These are phyloP conservation scores for Varroa destructor DNA, from an alignment of 1,140 invertebrate genomes.

Conservation along the genomic window DNA sequence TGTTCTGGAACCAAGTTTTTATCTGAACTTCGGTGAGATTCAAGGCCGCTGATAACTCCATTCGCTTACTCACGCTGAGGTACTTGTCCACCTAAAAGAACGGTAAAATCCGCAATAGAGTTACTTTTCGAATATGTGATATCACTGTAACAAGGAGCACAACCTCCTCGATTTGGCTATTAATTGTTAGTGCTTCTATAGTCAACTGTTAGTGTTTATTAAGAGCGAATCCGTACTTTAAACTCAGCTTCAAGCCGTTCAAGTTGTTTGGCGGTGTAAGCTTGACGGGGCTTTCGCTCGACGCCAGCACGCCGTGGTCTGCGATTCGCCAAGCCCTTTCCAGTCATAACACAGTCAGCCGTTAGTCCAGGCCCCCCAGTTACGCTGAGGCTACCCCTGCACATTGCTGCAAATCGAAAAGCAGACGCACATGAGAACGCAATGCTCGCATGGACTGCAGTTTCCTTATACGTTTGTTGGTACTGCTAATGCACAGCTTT, in stretches of 20 bases:
- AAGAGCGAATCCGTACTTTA: constrained; percentile 48
- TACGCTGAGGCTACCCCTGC: too few species aligned
- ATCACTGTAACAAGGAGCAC: neutral
- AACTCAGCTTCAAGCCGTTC: constrained; percentile 81
- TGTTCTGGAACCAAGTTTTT: constrained; percentile 93
- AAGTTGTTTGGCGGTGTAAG: constrained; percentile 82
- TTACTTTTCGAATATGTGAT: neutral
- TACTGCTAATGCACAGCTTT: too few species aligned
- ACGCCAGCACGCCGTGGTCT: constrained; percentile 65
- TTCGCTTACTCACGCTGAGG: constrained; percentile 78
- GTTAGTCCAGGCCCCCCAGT: too few species aligned
- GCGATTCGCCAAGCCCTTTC: constrained; percentile 46
- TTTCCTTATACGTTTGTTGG: too few species aligned
- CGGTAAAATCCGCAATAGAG: neutral
- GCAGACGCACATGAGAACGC: too few species aligned
- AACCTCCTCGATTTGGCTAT: neutral
- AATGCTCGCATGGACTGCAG: too few species aligned
- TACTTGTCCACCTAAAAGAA: constrained; percentile 68
- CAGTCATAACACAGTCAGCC: too few species aligned
- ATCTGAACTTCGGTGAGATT: constrained; percentile 88
- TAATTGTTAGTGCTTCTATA: neutral
- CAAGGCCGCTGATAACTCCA: constrained; percentile 75
- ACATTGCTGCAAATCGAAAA: too few species aligned
- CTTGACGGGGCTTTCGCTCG: constrained; percentile 82
- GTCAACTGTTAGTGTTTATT: neutral